Evolutionary conservation across 2,888 invertebrate species (phyloP).

Genomic region (Seira sanloemensis): DNA sequence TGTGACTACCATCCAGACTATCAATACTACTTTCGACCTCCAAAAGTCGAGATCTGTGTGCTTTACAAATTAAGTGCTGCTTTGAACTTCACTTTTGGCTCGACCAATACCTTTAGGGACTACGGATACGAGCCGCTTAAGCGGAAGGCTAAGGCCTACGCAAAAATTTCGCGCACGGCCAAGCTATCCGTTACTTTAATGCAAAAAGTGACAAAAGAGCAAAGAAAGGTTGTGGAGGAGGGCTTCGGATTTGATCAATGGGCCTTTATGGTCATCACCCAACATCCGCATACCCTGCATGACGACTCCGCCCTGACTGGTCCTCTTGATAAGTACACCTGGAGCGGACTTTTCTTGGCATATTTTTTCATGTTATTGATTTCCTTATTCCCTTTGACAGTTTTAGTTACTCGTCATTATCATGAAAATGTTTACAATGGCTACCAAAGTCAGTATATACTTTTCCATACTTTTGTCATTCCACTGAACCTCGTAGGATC

Average conservation of each 20-base stretch:
- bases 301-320: conserved; percentile 25
- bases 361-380: not conserved
- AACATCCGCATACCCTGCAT: not conserved
- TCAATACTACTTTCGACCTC: conserved; percentile 26
- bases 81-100: conserved; percentile 24
- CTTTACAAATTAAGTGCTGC: not conserved
- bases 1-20: conserved; percentile 10
- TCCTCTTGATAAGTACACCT: conserved; percentile 25
- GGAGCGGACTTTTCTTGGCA: not conserved
- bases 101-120: not conserved
- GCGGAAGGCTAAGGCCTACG: not conserved
- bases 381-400: not conserved
- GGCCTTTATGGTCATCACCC: conserved; percentile 15
- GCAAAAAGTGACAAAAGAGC: not conserved
- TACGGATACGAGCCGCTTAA: not conserved
- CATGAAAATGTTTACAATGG: not conserved
- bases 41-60: conserved; percentile 4
- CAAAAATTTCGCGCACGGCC: not conserved
- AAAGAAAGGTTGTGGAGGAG: conserved; percentile 10
- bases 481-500: conserved; percentile 9
- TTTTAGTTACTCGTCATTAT: not conserved
- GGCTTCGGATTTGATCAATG: conserved; percentile 41
- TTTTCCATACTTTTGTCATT: not conserved
- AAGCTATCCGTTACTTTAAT: not conserved
- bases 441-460: not conserved